Evolutionary conservation across 2,113 vertebrate species (phyloP).

Genomic region (Brachyhypopomus occidentalis): DNA sequence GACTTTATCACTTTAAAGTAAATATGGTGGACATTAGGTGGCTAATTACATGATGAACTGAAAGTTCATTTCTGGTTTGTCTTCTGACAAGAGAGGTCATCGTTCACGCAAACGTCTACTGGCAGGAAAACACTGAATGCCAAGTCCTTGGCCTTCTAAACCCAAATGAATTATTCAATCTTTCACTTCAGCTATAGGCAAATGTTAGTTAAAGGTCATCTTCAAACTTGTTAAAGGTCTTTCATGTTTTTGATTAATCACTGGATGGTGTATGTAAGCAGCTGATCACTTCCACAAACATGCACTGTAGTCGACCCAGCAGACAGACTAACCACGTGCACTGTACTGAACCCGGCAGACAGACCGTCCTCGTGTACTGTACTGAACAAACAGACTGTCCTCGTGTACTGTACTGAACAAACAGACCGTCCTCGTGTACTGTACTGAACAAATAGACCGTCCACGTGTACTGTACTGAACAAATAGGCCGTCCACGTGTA

Average conservation of each 20-base stretch:
- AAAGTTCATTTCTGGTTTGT: conserved; percentile 5
- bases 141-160: conserved; percentile 25
- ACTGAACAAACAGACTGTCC: no score
- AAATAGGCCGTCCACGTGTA: no score
- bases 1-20: no score
- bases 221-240: conserved; percentile 25
- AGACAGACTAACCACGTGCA: no score
- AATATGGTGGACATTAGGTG: no score
- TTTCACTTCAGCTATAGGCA: conserved; percentile 17
- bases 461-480: no score
- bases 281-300: neutral
- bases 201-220: conserved; percentile 29
- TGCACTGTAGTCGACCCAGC: neutral
- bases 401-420: no score
- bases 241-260: neutral
- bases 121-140: conserved; percentile 1
- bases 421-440: no score
- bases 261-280: neutral
- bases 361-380: no score
- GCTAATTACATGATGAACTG: neutral
- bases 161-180: conserved; percentile 43
- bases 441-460: no score
- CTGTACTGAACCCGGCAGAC: no score
- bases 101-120: neutral
- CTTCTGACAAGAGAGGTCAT: conserved; percentile 13